Percentiles rank a stretch among this genome's conserved stretches.
These are phyloP conservation scores for Phoenicopterus ruber DNA, from an alignment of 2,113 vertebrate species.

Conservation along the genomic window DNA sequence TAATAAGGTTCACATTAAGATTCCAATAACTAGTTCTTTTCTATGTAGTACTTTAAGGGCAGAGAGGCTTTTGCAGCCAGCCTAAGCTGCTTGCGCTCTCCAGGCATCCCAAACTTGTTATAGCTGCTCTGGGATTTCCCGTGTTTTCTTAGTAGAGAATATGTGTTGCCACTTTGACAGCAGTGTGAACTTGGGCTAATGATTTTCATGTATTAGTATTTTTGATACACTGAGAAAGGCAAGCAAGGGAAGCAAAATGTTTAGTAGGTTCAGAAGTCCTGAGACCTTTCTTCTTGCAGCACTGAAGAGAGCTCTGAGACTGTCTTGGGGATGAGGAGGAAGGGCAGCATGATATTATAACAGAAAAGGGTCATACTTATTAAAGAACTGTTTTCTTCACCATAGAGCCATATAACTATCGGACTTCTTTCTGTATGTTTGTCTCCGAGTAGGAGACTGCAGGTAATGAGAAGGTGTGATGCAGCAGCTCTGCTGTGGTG, in stretches of 20 bases:
- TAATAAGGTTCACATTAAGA: neutral
- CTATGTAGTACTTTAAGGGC: neutral
- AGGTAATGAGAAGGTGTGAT: neutral
- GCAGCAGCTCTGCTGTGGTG: neutral
- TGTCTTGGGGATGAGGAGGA: neutral
- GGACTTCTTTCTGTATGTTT: neutral
- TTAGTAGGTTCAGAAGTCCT: neutral
- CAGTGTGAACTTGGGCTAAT: neutral
- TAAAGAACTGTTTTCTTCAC: neutral
- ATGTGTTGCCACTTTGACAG: neutral
- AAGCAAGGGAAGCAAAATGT: neutral
- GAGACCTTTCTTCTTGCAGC: neutral
- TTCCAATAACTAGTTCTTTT: neutral
- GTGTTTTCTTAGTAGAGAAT: neutral
- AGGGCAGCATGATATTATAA: neutral
- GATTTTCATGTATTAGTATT: neutral
- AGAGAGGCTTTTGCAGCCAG: neutral
- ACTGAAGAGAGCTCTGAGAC: neutral
- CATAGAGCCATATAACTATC: fast-evolving
- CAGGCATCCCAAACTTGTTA: neutral
- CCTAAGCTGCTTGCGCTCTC: neutral
- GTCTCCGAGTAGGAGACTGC: neutral
- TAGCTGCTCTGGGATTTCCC: neutral
- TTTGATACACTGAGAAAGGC: neutral
- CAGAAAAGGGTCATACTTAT: fast-evolving